These are phyloP conservation scores for Leptopterna dolabrata DNA, from an alignment of 2,888 invertebrate species.

Conservation along the genomic window DNA sequence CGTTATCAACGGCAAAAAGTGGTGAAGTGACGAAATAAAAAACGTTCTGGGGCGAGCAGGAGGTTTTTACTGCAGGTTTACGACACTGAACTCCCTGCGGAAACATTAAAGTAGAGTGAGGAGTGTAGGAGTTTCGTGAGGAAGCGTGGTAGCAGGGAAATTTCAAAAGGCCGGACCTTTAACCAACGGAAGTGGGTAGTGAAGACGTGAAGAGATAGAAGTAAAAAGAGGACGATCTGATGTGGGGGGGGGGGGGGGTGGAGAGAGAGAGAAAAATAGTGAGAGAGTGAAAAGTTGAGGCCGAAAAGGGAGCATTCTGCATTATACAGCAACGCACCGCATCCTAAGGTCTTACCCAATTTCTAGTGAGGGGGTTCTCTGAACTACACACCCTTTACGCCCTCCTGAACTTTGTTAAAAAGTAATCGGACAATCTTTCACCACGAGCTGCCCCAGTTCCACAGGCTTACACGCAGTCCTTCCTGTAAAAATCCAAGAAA, in stretches of 20 bases:
- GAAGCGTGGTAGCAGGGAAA: background rate
- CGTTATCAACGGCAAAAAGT: background rate
- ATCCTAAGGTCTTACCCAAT: constrained; percentile 25
- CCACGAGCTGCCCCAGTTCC: constrained; percentile 20
- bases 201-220: constrained; percentile 21
- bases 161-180: constrained; percentile 8
- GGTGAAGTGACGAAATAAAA: background rate
- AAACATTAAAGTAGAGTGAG: background rate
- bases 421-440: constrained; percentile 55
- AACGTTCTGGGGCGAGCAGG: background rate
- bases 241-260: background rate
- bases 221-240: background rate
- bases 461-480: background rate
- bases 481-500: constrained; percentile 28
- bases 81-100: background rate
- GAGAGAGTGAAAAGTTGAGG: constrained; percentile 43
- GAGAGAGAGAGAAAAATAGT: too few species aligned
- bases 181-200: background rate
- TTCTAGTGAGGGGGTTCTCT: constrained; percentile 25
- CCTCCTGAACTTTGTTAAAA: constrained; percentile 54
- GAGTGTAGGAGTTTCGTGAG: background rate
- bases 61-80: background rate
- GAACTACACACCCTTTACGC: constrained; percentile 52
- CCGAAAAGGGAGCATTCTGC: constrained; percentile 40
- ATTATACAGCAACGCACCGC: constrained; percentile 38